Percentiles rank a stretch among this genome's conserved stretches.
phyloP scores from a whole-genome alignment of 1,140 invertebrate species.

The Drosophila mojavensis region DNA sequence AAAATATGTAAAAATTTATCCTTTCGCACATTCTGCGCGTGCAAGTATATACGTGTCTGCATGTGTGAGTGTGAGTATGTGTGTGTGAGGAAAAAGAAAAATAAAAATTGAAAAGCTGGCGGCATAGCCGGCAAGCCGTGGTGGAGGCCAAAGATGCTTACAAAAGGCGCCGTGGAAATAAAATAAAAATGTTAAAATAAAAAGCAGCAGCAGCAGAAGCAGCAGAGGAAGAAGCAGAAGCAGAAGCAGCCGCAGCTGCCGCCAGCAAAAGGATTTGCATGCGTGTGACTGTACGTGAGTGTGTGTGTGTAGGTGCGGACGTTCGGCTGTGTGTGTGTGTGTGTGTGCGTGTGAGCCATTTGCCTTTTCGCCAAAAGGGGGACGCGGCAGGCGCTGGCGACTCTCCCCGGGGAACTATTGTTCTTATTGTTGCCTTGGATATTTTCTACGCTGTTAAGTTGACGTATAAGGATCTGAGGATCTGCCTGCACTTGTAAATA shows the following conservation, averaged over 20 bases:
- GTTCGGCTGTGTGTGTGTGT: conserved; percentile 18
- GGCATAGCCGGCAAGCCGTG: conserved; percentile 48
- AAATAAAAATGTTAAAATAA: conserved; percentile 77
- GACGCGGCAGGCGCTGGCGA: conserved; percentile 40
- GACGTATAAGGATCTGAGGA: conserved; percentile 79
- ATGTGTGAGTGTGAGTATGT: conserved; percentile 13
- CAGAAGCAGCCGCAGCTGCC: conserved; percentile 53
- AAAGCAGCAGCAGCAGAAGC: conserved; percentile 31
- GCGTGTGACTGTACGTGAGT: conserved; percentile 48
- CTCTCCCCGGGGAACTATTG: conserved; percentile 79
- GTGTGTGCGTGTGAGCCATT: conserved; percentile 45
- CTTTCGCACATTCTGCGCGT: conserved; percentile 38
- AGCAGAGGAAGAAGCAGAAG: not conserved
- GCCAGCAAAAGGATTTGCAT: conserved; percentile 79
- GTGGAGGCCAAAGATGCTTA: conserved; percentile 69
- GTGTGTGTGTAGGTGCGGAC: conserved; percentile 15
- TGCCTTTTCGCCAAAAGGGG: conserved; percentile 68
- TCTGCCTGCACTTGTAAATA: conserved; percentile 51
- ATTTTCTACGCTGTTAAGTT: conserved; percentile 82
- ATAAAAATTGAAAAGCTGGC: conserved; percentile 67
- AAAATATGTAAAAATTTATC: conserved; percentile 76
- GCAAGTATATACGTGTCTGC: conserved; percentile 11
- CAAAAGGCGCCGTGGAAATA: conserved; percentile 75
- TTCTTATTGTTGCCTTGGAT: conserved; percentile 83
- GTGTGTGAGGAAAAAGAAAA: conserved; percentile 35